Evolutionary conservation across 1,140 invertebrate species (phyloP), one percentile per base, ranked within the genome.

Genomic region (Leptopilina clavipes): DNA sequence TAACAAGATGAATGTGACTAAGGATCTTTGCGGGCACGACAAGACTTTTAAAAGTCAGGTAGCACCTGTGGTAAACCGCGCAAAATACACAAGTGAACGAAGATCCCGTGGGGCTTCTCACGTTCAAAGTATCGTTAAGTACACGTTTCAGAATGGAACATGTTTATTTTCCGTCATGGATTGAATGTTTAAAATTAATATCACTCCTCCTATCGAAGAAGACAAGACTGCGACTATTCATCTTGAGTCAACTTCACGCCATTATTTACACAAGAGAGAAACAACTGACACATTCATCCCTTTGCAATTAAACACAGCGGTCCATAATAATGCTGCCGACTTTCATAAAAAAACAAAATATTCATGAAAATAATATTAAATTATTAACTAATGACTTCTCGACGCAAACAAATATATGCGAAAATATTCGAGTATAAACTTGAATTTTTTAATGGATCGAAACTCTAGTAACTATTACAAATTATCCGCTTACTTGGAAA

Each of bases 21-120:
- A 56, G 52, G 52, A 18, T 56, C n/a, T 56, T 56, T 56, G 11
- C 19, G 19, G 22, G 54, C 19, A 59, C 18, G 54, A 22, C 18
- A 59, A 59, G 18, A 59, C 19, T 59, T 59, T 59, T 59, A 22
- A 48, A 48, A 59, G 54, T 2, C 54, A 25, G 18, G 54, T 59
- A 59, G 19, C 54, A 59, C 18, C 19, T 48, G 45, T 25, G 31
- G 31, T 56, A 59, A 76, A 37, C 70, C 75, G 48, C 43, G 70
- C n/a, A 76, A 72, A 76, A 52, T 72, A 43, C 75, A 54, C 45
- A 40, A 59, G 70, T 72, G 56, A 72, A 72, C 25, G 25, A 44
- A 54, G 52, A 54, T 75, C 59, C 74, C 65, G 8, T 43, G 43
- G 44, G 56, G 17, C 18, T 14, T 43, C 40, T 25, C 56, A 54